Conservation (phyloP, 2,797 vertebrate species). For the Rhabdomys pumilio region DNA sequence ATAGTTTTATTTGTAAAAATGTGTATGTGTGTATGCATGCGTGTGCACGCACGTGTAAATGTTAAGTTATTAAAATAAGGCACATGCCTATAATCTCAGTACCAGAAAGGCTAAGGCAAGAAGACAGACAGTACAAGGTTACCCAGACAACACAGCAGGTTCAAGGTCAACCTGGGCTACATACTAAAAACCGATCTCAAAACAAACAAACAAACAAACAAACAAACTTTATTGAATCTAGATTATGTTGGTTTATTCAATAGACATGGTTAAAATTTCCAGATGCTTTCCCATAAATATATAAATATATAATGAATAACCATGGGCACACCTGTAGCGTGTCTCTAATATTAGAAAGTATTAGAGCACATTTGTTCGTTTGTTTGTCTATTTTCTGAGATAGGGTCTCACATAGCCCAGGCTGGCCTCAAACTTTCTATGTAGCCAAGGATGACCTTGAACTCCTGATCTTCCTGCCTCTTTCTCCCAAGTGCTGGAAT, state of each 20-base stretch:
- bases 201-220: background rate
- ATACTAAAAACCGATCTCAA: background rate
- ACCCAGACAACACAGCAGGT: background rate
- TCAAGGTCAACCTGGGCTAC: background rate
- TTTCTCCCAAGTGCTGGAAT: background rate
- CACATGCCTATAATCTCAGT: background rate
- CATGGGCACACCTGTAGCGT: background rate
- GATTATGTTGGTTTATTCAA: conserved; percentile 3
- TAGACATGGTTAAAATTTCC: conserved; percentile 9
- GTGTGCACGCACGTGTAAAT: conserved; percentile 13
- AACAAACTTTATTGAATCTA: background rate
- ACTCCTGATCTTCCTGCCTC: background rate
- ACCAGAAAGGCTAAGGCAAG: background rate
- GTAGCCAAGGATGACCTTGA: background rate
- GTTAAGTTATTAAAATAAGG: background rate
- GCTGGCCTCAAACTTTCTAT: background rate
- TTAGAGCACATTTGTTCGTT: background rate
- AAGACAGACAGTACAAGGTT: background rate
- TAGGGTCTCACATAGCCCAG: background rate
- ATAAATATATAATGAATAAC: background rate
- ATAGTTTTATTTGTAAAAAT: conserved; percentile 30
- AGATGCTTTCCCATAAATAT: background rate
- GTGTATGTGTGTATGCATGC: background rate
- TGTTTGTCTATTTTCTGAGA: background rate
- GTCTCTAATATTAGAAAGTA: background rate